These are phyloP conservation scores for Portunus trituberculatus DNA, from an alignment of 1,140 invertebrate species.

Conservation along the genomic window DNA sequence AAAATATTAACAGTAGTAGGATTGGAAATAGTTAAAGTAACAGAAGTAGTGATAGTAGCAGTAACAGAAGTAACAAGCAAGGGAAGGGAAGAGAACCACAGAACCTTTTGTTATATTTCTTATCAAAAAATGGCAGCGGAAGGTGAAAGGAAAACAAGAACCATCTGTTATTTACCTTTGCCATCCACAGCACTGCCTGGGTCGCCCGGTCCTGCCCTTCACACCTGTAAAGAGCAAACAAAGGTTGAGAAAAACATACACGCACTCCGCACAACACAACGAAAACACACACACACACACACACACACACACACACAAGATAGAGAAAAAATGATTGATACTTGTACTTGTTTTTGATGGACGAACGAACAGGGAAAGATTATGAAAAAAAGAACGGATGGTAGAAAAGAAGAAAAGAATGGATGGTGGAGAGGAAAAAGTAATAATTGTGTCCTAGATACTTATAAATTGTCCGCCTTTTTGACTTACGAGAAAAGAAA, in stretches of 20 bases:
- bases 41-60: not conserved
- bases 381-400: not conserved
- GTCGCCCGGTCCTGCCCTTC: too few species aligned
- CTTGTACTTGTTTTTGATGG: too few species aligned
- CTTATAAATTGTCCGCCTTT: too few species aligned
- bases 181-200: not conserved
- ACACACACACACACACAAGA: not conserved
- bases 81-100: not conserved
- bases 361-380: not conserved
- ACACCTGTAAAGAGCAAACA: not conserved
- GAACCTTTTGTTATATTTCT: not conserved
- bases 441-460: too few species aligned
- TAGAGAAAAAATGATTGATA: too few species aligned
- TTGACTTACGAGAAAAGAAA: too few species aligned
- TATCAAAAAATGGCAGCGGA: not conserved
- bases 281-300: slow-evolving; percentile 38
- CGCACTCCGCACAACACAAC: not conserved
- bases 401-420: not conserved
- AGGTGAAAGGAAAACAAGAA: not conserved
- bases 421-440: not conserved
- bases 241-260: not conserved
- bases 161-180: not conserved
- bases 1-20: not conserved
- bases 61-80: not conserved
- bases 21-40: not conserved